Evolutionary conservation across 2,888 invertebrate species (phyloP).

Genomic region (Aspidiotus destructor): DNA sequence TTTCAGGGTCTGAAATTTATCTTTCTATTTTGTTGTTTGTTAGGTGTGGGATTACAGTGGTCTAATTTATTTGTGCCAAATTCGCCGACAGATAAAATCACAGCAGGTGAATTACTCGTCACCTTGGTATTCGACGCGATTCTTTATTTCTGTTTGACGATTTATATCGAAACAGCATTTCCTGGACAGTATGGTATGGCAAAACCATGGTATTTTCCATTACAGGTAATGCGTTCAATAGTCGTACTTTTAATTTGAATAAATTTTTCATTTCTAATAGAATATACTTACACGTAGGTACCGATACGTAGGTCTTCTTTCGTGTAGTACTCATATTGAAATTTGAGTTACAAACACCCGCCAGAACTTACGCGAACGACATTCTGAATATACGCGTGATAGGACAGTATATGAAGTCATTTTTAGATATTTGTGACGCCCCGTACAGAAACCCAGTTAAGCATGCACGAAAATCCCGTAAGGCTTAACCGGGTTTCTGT

Average conservation of each 20-base stretch:
- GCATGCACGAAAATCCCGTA: no score
- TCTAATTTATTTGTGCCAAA: constrained; percentile 52
- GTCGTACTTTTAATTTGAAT: constrained; percentile 54
- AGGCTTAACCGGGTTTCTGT: no score
- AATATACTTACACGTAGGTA: no score
- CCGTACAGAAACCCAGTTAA: no score
- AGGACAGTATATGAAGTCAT: no score
- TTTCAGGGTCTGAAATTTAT: neutral
- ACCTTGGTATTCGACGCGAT: constrained; percentile 61
- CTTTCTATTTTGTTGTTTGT: neutral
- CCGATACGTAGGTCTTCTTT: no score
- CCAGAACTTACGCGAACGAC: no score
- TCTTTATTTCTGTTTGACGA: constrained; percentile 62
- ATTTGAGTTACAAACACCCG: no score
- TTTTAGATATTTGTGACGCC: no score
- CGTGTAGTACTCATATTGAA: no score
- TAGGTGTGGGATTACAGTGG: constrained; percentile 51
- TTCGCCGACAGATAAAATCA: constrained; percentile 57
- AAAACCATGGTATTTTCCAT: constrained; percentile 69
- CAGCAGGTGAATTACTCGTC: constrained; percentile 59
- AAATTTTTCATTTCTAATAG: neutral
- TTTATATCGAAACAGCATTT: constrained; percentile 76
- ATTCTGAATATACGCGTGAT: no score
- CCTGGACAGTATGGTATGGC: constrained; percentile 81
- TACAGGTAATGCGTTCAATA: constrained; percentile 44